Evolutionary conservation across 2,113 vertebrate species (phyloP).

Genomic region (Eudyptes chrysolophus): DNA sequence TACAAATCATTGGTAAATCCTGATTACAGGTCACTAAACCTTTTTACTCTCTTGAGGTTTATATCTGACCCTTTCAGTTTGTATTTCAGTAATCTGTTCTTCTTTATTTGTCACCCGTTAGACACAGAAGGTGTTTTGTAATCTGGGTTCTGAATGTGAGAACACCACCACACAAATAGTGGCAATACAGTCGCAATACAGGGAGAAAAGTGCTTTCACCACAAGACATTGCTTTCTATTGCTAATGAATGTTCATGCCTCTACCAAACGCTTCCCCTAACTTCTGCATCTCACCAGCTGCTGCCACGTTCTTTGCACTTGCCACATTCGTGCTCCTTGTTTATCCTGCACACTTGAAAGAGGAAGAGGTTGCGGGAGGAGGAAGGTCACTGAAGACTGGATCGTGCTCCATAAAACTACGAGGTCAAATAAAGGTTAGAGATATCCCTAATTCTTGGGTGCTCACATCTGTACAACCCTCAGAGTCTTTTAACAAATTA

Average conservation of each 20-base stretch:
- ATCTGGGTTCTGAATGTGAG: not conserved
- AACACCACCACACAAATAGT: accelerated
- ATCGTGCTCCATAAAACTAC: not conserved
- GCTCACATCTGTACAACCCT: not conserved
- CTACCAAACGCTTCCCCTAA: not conserved
- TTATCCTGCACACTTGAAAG: not conserved
- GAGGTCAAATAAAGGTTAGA: not conserved
- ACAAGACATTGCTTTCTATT: not conserved
- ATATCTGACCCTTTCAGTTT: not conserved
- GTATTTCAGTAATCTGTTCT: not conserved
- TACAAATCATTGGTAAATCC: not conserved
- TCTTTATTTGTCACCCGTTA: not conserved
- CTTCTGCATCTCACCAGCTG: not conserved
- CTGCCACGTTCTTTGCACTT: not conserved
- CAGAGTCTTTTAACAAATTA: not conserved
- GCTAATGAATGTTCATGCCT: not conserved
- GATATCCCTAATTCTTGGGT: not conserved
- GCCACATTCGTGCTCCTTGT: not conserved
- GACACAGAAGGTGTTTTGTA: not conserved
- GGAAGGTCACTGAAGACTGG: not conserved
- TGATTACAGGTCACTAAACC: not conserved
- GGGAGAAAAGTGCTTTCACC: not conserved
- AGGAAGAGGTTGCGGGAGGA: not conserved
- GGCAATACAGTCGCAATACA: not conserved
- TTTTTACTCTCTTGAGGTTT: not conserved